phyloP scores from a whole-genome alignment of 2,888 invertebrate genomes.

The Priocnemis perturbator region DNA sequence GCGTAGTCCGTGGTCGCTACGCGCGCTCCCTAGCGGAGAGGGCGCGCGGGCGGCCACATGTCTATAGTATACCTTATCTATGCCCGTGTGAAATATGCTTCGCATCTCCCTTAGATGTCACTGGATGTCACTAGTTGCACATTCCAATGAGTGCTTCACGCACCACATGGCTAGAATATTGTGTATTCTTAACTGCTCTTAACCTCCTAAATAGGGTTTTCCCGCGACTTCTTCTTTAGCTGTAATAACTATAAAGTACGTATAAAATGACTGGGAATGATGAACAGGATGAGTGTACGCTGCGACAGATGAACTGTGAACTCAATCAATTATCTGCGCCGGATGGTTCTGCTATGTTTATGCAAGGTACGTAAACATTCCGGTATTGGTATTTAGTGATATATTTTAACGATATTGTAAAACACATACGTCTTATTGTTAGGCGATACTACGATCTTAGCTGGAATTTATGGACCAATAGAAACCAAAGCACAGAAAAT shows the following conservation, averaged over 20 bases:
- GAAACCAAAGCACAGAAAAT: conserved; percentile 87
- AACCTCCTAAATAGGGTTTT: too few relatives aligned
- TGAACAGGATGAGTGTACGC: conserved; percentile 46
- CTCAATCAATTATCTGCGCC: conserved; percentile 84
- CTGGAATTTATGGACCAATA: conserved; percentile 88
- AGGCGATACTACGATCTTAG: conserved; percentile 88
- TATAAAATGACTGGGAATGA: conserved; percentile 29
- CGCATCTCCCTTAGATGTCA: too few relatives aligned
- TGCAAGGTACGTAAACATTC: conserved; percentile 80
- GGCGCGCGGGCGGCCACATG: too few relatives aligned
- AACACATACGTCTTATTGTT: conserved; percentile 62
- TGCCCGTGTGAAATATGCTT: too few relatives aligned
- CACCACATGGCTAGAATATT: too few relatives aligned
- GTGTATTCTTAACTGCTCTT: too few relatives aligned
- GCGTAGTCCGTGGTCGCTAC: too few relatives aligned
- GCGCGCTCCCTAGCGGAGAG: too few relatives aligned
- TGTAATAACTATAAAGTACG: background rate
- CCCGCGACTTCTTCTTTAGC: too few relatives aligned
- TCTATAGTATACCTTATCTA: too few relatives aligned
- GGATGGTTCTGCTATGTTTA: conserved; percentile 87
- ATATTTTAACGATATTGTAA: background rate
- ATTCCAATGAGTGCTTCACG: too few relatives aligned
- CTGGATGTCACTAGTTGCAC: too few relatives aligned
- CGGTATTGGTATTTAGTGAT: background rate
- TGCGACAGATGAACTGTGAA: conserved; percentile 81